Evolutionary conservation across 1,140 invertebrate genomes (phyloP), one percentile per base, ranked within the genome.

Genomic region (Bombus superbus): DNA sequence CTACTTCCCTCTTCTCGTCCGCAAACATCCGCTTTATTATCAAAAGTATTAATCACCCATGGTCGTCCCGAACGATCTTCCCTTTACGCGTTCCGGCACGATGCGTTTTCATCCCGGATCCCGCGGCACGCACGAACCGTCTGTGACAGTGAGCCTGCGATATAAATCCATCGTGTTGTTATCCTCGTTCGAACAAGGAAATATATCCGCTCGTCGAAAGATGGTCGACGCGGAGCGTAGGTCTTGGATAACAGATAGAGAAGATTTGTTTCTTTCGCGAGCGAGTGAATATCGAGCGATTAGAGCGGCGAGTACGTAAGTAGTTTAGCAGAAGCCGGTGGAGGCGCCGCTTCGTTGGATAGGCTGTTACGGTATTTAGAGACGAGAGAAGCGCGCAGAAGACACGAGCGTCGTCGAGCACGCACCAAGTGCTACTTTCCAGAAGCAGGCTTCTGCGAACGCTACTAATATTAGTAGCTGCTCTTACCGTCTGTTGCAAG

Each of bases 391-490:
- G 64, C 57, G 77, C 40, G 82, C 47, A n/a, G 32, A 32, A 32
- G 32, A 32, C 73, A 66, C 15, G 64, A 71, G 53, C 35, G 57
- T 69, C 35, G n/a, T 32, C 18, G 38, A 53, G 72, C 73, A 73
- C 76, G 32, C 69, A 74, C 59, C 59, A 59, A 86, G 85, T 78
- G 85, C 81, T 69, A 78, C 81, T 89, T 89, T 89, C 64, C 76
- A 79, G 88, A 90, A 89, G 66, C 74, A 69, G 74, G 53, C 68
- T 87, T 90, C 88, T 59, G 62, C 85, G 88, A 89, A 89, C 32
- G 77, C 35, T 69, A 89, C 85, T 89, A 89, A 90, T 90, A 89
- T 87, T 89, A 85, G 82, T 62, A 35, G 25, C 68, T 38, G 53
- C 47, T 74, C 18, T 47, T 22, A 22, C 71, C 40, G 66, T 28